Evolutionary conservation across 2,797 vertebrate genomes (phyloP).

Genomic region (Moxostoma hubbsi): DNA sequence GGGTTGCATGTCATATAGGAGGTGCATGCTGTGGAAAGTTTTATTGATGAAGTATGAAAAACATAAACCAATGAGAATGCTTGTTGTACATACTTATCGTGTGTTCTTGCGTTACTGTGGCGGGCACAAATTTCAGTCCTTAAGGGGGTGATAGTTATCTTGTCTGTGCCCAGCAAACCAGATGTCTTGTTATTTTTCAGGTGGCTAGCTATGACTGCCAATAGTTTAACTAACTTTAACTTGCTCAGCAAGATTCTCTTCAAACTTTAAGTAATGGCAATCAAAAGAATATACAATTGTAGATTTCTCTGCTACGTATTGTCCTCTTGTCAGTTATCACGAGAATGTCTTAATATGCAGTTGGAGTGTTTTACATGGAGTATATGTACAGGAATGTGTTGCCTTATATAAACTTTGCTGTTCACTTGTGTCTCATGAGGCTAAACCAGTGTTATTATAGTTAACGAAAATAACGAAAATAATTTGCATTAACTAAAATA

Average conservation of each 20-base stretch:
- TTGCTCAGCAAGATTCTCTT: neutral
- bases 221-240: no score
- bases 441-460: neutral
- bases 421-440: conserved; percentile 7
- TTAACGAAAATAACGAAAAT: no score
- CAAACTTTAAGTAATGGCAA: neutral
- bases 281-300: neutral
- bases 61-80: neutral
- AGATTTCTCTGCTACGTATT: neutral
- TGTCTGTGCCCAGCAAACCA: conserved; percentile 1
- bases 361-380: conserved; percentile 84
- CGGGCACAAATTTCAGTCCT: neutral
- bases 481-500: no score
- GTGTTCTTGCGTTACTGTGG: neutral
- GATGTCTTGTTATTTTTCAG: neutral
- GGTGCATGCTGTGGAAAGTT: conserved; percentile 14
- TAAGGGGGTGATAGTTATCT: neutral
- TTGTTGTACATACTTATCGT: neutral
- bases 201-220: neutral
- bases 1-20: neutral
- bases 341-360: conserved; percentile 81
- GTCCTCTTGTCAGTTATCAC: conserved; percentile 9
- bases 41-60: neutral
- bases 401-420: conserved; percentile 11
- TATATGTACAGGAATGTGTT: conserved; percentile 17